Conservation (phyloP, 2,888 invertebrate species). For the Polyommatus icarus region DNA sequence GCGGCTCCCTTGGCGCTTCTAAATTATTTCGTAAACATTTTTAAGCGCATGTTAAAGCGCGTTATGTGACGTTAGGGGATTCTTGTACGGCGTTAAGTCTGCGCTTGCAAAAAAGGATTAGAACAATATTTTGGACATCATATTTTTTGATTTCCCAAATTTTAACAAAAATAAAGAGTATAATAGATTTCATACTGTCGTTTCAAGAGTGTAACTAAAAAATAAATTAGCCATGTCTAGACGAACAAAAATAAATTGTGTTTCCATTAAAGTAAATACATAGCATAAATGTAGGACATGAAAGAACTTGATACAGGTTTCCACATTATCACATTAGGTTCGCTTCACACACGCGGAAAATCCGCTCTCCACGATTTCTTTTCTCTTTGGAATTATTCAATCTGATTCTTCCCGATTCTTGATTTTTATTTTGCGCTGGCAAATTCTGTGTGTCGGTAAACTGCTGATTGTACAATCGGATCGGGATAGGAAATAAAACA, state of each 20-base stretch:
- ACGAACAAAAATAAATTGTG: too few relatives aligned
- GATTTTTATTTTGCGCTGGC: conserved; percentile 18
- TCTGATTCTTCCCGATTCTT: conserved; percentile 13
- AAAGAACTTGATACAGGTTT: background rate
- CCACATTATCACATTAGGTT: background rate
- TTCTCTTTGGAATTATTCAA: conserved; percentile 20
- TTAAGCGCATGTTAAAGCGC: conserved; percentile 11
- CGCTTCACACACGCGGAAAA: background rate
- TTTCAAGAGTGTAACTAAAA: too few relatives aligned
- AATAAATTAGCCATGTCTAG: too few relatives aligned
- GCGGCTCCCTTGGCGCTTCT: background rate
- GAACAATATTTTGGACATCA: background rate
- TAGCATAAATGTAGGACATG: background rate
- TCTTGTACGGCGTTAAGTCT: background rate
- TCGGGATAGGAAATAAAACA: conserved; percentile 19
- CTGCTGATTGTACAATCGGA: conserved; percentile 24
- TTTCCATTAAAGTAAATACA: too few relatives aligned
- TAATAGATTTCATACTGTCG: too few relatives aligned
- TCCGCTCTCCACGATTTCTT: background rate
- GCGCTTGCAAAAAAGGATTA: background rate
- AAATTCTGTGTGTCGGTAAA: conserved; percentile 21
- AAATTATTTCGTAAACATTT: conserved; percentile 16
- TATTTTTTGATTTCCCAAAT: background rate
- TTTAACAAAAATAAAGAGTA: too few relatives aligned
- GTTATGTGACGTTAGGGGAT: conserved; percentile 9